A percentile compares a stretch with the other conserved stretches of the same genome.
phyloP scores from a whole-genome alignment of 2,113 vertebrate species.

The Podarcis raffonei region DNA sequence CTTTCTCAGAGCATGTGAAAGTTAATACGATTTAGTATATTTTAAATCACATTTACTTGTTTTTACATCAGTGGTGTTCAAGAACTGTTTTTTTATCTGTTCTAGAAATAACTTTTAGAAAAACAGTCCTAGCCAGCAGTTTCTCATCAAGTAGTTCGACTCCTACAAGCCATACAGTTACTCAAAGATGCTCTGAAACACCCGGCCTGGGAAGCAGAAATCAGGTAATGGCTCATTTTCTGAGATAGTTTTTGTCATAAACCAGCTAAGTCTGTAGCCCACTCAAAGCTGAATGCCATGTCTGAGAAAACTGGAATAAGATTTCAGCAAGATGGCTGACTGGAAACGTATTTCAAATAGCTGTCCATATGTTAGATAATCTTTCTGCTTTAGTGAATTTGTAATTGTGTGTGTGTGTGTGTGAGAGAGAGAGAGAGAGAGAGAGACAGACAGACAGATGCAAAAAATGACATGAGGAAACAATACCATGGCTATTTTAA shows the following conservation, averaged over 20 bases:
- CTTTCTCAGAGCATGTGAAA: background rate
- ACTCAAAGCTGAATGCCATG: background rate
- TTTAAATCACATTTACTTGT: background rate
- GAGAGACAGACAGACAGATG: too few species aligned
- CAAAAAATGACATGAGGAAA: background rate
- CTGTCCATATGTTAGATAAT: background rate
- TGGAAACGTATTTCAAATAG: background rate
- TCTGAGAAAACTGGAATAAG: background rate
- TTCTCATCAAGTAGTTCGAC: constrained; percentile 74
- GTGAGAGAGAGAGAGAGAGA: background rate
- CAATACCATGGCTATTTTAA: background rate
- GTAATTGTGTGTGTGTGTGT: background rate
- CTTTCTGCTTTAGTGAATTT: background rate
- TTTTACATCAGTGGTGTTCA: constrained; percentile 30
- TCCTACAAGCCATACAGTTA: constrained; percentile 81
- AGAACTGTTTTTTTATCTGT: constrained; percentile 41
- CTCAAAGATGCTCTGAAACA: constrained; percentile 76
- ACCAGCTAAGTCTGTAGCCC: background rate
- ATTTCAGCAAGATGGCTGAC: background rate
- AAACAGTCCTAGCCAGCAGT: constrained; percentile 81
- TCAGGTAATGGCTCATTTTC: constrained; percentile 69
- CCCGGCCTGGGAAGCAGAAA: constrained; percentile 70
- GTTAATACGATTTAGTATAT: background rate
- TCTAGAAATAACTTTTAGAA: constrained; percentile 78
- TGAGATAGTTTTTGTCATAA: background rate